phyloP scores from a whole-genome alignment of 2,797 vertebrate species.

The Myiotriccus ornatus region DNA sequence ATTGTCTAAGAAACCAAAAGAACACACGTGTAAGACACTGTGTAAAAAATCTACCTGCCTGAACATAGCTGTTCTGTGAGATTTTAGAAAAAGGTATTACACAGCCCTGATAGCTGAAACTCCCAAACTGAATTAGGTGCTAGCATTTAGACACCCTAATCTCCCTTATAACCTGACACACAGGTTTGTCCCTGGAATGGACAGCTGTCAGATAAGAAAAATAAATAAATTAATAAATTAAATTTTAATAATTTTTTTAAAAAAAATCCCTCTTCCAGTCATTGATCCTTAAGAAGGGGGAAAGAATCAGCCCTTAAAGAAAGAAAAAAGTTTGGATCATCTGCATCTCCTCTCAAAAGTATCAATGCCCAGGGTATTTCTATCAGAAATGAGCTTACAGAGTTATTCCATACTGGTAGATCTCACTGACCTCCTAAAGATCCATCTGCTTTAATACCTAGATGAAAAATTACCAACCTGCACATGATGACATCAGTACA shows the following conservation, averaged over 20 bases:
- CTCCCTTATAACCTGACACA: accelerated
- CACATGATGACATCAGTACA: accelerated
- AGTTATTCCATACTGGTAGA: background rate
- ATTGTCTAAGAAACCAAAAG: background rate
- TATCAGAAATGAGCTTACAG: background rate
- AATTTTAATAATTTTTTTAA: background rate
- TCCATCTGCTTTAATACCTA: background rate
- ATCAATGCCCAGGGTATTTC: background rate
- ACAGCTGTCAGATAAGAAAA: background rate
- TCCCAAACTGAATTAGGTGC: background rate
- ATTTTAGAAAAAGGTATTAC: background rate
- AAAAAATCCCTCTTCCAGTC: background rate
- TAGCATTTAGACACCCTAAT: background rate
- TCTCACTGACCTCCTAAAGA: background rate
- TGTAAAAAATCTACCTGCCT: background rate
- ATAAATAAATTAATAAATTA: background rate
- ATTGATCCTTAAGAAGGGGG: background rate
- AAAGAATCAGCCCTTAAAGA: background rate
- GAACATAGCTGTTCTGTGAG: background rate
- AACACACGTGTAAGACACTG: background rate
- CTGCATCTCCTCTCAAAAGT: background rate
- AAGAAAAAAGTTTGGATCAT: background rate
- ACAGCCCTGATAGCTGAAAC: background rate
- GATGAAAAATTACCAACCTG: background rate
- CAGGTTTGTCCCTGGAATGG: accelerated